Percentiles rank a stretch among this genome's conserved stretches.
Conservation (phyloP, 35 echinoderm and acorn worm species). For the Antedon bifida region DNA sequence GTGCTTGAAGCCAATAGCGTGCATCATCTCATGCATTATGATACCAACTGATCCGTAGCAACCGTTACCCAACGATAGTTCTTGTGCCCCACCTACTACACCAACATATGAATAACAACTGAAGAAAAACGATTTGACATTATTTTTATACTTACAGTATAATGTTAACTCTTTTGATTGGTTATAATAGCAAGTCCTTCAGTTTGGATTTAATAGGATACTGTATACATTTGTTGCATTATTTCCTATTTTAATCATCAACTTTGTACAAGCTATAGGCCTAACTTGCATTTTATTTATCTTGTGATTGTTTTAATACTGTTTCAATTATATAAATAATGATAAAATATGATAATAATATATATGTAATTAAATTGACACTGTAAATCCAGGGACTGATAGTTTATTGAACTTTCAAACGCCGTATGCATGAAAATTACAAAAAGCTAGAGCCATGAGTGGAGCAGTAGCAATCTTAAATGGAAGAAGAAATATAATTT, state of each 20-base stretch:
- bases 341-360: no score
- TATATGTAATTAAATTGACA: no score
- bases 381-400: not conserved
- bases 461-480: no score
- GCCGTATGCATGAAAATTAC: no score
- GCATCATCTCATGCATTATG: conserved; percentile 87
- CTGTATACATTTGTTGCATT: not conserved
- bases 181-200: not conserved
- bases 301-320: no score
- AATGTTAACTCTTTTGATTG: not conserved
- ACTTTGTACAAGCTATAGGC: no score
- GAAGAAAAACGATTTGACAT: not conserved
- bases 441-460: no score
- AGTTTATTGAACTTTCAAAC: no score
- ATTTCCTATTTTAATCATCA: not conserved
- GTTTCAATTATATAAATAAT: no score
- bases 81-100: conserved; percentile 46
- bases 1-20: conserved; percentile 80
- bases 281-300: no score
- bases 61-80: conserved; percentile 46
- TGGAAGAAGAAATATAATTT: no score
- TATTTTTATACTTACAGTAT: not conserved
- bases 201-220: not conserved
- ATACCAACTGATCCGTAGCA: conserved; percentile 52
- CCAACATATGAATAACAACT: conserved; percentile 71